Evolutionary conservation across 2,797 vertebrate genomes (phyloP), one percentile per base, ranked within the genome.

Genomic region (Bovichtus diacanthus): DNA sequence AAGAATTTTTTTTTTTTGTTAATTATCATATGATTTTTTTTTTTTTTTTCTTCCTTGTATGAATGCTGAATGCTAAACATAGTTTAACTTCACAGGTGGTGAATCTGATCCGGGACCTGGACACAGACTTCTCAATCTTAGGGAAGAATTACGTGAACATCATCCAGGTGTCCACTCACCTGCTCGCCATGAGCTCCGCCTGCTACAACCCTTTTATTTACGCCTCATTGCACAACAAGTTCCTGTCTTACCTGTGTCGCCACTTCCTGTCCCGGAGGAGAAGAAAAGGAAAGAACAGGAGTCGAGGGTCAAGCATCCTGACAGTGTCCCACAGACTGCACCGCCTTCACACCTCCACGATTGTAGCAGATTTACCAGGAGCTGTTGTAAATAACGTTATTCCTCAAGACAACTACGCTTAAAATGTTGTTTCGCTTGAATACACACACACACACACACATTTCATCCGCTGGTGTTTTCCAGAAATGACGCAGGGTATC

Each of bases 201-300:
- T 97, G 97, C 92, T 97, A 96, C 92, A 97, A 97, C 90, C 97
- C 97, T 0, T 97, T 97, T 69, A 97, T 97, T 85, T 97, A 97
- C 0, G 97, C 97, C 51, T 97, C 96, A 1, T 84, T 97, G 44
- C 97, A 97, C 0, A 56, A 95, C 81, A 97, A 97, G 89, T 95
- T 96, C 87, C 88, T 96, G 81, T 89, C 95, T 84, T 96, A 93
- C 83, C 78, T 97, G 74, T 95, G 93, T 63, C 92, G 76, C 54
- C 93, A 87, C 84, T 88, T 96, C 60, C 85, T 91, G 82, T 88
- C 83, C n/a, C 87, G 82, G 70, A 81, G 81, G 55, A 89, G 76
- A 68, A 73, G 80, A 23, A 70, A 51, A 88, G 81, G 84, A 76
- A 86, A 85, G 78, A 70, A 78, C 11, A 34, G 53, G 21, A 80